Conservation (phyloP, 2,888 invertebrate genomes). For the Eretmocerus hayati region DNA sequence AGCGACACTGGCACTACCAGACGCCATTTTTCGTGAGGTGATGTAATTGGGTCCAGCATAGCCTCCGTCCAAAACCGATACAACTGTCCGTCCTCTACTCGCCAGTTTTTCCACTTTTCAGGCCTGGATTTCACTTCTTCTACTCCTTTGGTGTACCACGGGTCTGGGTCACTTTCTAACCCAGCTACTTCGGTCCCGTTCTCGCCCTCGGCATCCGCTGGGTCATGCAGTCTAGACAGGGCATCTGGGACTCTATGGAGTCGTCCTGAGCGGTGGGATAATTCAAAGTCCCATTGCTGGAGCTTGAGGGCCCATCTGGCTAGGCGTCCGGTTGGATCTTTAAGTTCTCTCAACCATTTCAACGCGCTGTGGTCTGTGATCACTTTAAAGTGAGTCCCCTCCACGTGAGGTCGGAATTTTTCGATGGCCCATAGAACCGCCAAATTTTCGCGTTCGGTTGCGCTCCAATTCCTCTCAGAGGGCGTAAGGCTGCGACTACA, state of each 20-base stretch:
- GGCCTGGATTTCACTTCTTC: too few relatives aligned
- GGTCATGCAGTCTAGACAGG: background rate
- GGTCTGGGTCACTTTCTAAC: background rate
- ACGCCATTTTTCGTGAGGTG: slow-evolving; percentile 12
- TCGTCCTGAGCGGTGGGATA: background rate
- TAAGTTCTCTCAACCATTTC: too few relatives aligned
- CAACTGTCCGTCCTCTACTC: background rate
- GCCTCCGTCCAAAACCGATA: background rate
- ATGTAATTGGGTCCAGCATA: background rate
- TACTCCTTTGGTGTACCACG: background rate
- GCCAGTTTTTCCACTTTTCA: background rate
- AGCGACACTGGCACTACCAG: slow-evolving; percentile 12
- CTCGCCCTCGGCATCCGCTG: background rate
- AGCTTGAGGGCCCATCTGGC: too few relatives aligned
- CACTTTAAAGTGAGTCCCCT: too few relatives aligned
- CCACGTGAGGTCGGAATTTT: too few relatives aligned
- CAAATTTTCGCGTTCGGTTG: too few relatives aligned
- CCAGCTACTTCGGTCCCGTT: too few relatives aligned
- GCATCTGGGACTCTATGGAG: background rate
- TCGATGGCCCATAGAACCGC: too few relatives aligned
- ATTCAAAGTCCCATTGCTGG: background rate
- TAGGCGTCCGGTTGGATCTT: too few relatives aligned
- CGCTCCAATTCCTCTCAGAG: too few relatives aligned
- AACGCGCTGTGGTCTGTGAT: too few relatives aligned
- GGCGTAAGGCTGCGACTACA: too few relatives aligned